Conservation (phyloP, 2,113 vertebrate species). For the Smithornis capensis region DNA sequence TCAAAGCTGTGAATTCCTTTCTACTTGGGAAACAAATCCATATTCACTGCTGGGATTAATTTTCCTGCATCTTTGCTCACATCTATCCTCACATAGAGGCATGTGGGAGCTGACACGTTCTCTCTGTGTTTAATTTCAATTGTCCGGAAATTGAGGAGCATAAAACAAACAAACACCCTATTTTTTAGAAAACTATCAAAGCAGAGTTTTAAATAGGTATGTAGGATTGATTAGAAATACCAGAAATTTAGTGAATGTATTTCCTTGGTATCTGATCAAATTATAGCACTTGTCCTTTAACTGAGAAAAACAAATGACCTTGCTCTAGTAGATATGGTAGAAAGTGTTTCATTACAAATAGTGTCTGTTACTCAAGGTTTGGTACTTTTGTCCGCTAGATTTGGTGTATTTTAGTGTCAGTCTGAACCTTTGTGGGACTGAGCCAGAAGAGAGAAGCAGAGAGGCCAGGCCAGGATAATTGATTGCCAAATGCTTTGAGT, state of each 20-base stretch:
- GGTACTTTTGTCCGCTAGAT: neutral
- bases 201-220: neutral
- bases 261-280: neutral
- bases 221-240: neutral
- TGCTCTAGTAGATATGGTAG: neutral
- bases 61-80: neutral
- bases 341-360: neutral
- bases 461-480: neutral
- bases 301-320: neutral
- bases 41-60: conserved; percentile 9
- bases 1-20: neutral
- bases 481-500: neutral
- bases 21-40: conserved; percentile 6
- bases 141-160: neutral
- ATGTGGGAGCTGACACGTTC: neutral
- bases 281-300: neutral
- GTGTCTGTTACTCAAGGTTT: neutral
- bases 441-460: neutral
- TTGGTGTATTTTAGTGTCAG: neutral
- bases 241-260: neutral
- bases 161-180: accelerated
- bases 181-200: neutral
- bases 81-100: neutral
- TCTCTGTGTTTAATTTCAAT: neutral
- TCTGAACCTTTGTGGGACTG: neutral